These are phyloP conservation scores for Polydrusus cervinus DNA, from an alignment of 2,888 invertebrate species.

Conservation along the genomic window DNA sequence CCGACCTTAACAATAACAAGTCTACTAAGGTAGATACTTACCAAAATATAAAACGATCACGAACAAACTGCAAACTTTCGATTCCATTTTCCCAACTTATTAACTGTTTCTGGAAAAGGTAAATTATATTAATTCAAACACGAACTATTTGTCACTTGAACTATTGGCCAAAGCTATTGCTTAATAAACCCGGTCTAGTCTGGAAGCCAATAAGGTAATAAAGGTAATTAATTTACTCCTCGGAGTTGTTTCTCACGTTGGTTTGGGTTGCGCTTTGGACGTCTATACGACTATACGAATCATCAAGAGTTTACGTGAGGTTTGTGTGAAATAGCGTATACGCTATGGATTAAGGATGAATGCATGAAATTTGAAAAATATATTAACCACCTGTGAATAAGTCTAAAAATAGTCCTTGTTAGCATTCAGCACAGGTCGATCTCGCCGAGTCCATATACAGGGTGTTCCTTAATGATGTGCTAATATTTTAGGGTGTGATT, in stretches of 20 bases:
- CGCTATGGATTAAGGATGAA: constrained; percentile 1
- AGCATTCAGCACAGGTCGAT: no score
- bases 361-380: no score
- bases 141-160: not conserved
- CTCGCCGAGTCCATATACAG: no score
- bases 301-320: not conserved
- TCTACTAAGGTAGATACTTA: not conserved
- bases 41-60: constrained; percentile 10
- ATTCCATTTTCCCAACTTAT: not conserved
- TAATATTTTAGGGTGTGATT: no score
- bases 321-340: not conserved
- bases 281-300: constrained; percentile 16
- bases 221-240: constrained; percentile 17
- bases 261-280: constrained; percentile 19
- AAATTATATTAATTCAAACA: not conserved
- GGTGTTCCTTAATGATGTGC: no score
- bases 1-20: no score
- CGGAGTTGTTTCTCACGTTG: constrained; percentile 18
- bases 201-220: constrained; percentile 16
- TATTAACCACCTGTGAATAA: no score
- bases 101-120: not conserved
- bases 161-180: not conserved
- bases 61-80: constrained; percentile 3
- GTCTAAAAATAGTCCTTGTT: no score
- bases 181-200: not conserved